Evolutionary conservation across 2,113 vertebrate species (phyloP).

Genomic region (Pteropus alecto): DNA sequence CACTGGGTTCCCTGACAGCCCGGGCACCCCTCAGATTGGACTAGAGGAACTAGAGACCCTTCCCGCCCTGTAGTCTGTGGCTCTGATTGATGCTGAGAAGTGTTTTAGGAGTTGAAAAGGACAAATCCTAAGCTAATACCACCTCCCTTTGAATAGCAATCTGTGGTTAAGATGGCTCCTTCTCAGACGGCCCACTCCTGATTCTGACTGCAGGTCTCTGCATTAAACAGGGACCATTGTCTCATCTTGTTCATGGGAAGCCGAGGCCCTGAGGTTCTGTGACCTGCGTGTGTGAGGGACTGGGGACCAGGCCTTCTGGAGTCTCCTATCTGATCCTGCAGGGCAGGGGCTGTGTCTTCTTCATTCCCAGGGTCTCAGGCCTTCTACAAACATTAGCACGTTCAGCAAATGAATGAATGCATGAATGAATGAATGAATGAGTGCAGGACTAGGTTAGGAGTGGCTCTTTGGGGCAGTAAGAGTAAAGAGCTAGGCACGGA

Average conservation of each 20-base stretch:
- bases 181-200: not conserved
- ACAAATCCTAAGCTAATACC: not conserved
- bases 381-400: not conserved
- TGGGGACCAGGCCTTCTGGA: not conserved
- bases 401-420: not conserved
- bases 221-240: not conserved
- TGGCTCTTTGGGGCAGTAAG: rapidly evolving
- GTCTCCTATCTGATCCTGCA: not conserved
- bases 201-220: not conserved
- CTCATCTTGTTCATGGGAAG: not conserved
- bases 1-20: not conserved
- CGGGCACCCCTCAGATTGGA: no score
- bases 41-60: not conserved
- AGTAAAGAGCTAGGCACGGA: not conserved
- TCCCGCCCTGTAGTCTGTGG: rapidly evolving
- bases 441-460: not conserved
- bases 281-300: not conserved
- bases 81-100: not conserved
- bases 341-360: not conserved
- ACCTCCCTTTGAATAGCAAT: not conserved
- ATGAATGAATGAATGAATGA: not conserved
- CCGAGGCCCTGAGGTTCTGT: not conserved
- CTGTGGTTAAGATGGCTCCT: not conserved
- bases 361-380: not conserved
- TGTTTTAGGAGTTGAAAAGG: not conserved